Base-by-base conservation (phyloP, 2,888 invertebrate species). In the Rapana venosa region DNA sequence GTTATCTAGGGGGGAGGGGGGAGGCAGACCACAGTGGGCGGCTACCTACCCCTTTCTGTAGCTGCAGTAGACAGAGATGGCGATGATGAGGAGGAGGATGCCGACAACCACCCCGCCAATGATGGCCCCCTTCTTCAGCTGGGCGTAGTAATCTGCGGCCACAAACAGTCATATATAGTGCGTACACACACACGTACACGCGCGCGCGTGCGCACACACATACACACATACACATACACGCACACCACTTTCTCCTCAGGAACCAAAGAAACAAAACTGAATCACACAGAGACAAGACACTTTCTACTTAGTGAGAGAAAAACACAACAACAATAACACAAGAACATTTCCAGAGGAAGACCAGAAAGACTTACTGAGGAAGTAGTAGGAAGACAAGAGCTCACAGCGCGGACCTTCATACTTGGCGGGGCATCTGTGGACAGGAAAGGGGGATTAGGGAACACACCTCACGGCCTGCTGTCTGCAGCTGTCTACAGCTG, bases 371-470 rank as follows among this genome's bases (percentile, higher is more conserved):
- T 66, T 86, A 86, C 86, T 35, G 17, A 26, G 30, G 87, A 87
- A 87, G 87, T 74, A 87, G 47, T 87, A 87, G 8, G 61, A 2
- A 22, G 89, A 89, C 66, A 89, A 85, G 15, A 26, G 47, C 58
- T 89, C 85, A 66, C 89, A 89, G 13, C 89, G 84, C 20, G n/a
- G 13, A 4, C 89, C 89, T 56, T 89, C 89, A 17, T 77, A 89
- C 77, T 35, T 89, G n/a, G 61, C 89, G 11, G 89, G 89, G 20
- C 89, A 89, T 47, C 89, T 89, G 74, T 13, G 4, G 8, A 47
- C 47, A 47, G 47, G 8, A 47, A 47, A 47, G 8, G 47, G 47
- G 47, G 4, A 47, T 47, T 47, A 47, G 47, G 47, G 47, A 47
- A 47, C 8, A 2, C 8, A 47, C 47, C 8, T 47, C 47, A 47